Base-by-base conservation (phyloP, 2,113 vertebrate genomes). In the Microcebus ravelobensis region DNA sequence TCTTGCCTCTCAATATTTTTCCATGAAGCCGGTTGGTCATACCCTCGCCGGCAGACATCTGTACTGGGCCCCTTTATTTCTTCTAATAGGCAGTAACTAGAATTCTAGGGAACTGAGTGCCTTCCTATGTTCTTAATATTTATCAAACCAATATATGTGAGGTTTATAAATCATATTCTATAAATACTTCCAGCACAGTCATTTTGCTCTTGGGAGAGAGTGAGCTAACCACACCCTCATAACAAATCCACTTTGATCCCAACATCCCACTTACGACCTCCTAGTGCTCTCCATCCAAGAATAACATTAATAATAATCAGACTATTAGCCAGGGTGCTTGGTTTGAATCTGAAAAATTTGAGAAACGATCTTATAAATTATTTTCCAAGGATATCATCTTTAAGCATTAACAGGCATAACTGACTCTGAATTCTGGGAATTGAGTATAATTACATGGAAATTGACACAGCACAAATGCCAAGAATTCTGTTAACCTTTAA, bases 401-500 rank as follows among this genome's bases (percentile, higher is more conserved):
- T 84, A 98, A 98, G 97, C 96, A 90, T 98, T 98, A 98, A 97
- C 98, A 98, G 98, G 97, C 98, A 97, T 96, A 97, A 98, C 98
- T 95, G 98, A 98, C 97, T 98, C 98, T 98, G 98, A 98, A 99
- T 99, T 98, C 98, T 99, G 98, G 98, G 98, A 98, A 99, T 98
- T 98, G 98, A 98, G 98, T 97, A 98, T 99, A 99, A 99, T 99
- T 98, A 98, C 98, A 98, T 98, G 98, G 98, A 99, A 98, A 99
- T 98, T 98, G 98, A 98, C 98, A 98, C 96, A 98, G 98, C 98
- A 99, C 98, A 99, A 98, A 99, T 98, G 98, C 98, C 98, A 99
- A 98, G 98, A 98, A 98, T 99, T 98, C 98, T 98, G 98, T 99
- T 99, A 99, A 99, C 98, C 98, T 99, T 99, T 99, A 98, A 98